Percentiles rank a stretch among this genome's conserved stretches.
Conservation (phyloP, 2,113 vertebrate species). For the Myotis lucifugus region DNA sequence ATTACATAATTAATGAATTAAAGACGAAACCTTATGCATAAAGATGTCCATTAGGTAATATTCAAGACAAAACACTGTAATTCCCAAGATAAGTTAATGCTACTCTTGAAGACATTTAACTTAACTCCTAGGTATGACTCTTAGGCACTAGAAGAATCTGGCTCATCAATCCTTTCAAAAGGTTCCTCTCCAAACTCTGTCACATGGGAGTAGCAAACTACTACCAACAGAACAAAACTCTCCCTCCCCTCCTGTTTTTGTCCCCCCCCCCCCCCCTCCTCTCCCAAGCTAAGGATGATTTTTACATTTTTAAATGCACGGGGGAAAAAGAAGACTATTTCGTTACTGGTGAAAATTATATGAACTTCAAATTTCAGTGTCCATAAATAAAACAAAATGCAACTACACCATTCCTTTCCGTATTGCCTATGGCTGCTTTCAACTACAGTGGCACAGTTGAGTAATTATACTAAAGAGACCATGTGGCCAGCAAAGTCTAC, state of each 20-base stretch:
- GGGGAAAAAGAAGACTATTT: neutral
- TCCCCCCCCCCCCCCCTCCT: neutral
- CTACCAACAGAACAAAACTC: neutral
- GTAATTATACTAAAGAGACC: neutral
- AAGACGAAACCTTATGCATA: neutral
- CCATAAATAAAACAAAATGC: constrained; percentile 26
- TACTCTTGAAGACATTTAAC: constrained; percentile 33
- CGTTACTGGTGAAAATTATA: neutral
- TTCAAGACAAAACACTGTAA: neutral
- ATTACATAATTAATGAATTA: neutral
- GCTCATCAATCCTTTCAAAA: neutral
- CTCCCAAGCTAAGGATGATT: neutral
- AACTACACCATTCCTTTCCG: neutral
- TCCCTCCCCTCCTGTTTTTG: neutral
- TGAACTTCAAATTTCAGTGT: constrained; percentile 9
- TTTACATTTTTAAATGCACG: neutral
- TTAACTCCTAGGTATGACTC: neutral
- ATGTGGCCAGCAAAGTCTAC: neutral
- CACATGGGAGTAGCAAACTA: neutral
- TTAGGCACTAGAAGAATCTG: neutral
- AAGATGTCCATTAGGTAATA: neutral
- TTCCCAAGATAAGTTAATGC: neutral
- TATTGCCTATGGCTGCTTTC: neutral
- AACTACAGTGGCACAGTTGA: neutral
- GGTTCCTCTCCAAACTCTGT: neutral